Evolutionary conservation across 2,113 vertebrate species (phyloP).

Genomic region (Corythornis vintsioides): DNA sequence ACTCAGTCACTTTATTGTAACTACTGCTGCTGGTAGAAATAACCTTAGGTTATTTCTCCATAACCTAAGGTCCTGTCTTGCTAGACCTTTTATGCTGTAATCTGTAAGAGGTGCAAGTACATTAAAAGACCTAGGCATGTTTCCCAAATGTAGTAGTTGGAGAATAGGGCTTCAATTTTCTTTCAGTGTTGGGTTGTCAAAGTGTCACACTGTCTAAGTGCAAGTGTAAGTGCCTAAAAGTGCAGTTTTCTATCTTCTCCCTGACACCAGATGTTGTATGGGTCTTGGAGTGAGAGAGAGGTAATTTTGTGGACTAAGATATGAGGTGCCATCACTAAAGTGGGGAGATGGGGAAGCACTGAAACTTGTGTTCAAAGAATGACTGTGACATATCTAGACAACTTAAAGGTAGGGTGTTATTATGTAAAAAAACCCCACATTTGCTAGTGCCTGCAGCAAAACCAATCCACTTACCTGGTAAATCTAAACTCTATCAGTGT

Average conservation of each 20-base stretch:
- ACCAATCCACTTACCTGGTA: neutral
- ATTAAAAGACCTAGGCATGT: neutral
- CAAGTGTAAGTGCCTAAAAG: too few species aligned
- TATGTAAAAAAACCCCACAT: neutral
- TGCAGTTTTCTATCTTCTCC: neutral
- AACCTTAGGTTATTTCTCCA: neutral
- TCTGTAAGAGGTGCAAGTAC: neutral
- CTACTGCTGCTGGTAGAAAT: neutral
- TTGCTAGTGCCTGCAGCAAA: neutral
- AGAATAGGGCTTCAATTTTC: neutral
- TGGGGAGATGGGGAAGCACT: neutral
- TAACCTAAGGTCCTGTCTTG: neutral
- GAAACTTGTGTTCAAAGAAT: neutral
- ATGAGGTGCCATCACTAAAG: neutral
- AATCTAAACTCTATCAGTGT: neutral
- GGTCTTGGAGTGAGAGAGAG: neutral
- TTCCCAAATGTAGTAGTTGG: neutral
- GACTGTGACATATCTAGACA: neutral
- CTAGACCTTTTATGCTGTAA: neutral
- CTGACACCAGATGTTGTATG: neutral
- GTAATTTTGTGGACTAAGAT: neutral
- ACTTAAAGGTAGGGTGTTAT: neutral
- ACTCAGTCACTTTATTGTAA: neutral
- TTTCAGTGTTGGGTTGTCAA: neutral
- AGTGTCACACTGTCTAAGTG: neutral